Conservation (phyloP, 2,113 vertebrate genomes). For the Lasiurus cinereus region DNA sequence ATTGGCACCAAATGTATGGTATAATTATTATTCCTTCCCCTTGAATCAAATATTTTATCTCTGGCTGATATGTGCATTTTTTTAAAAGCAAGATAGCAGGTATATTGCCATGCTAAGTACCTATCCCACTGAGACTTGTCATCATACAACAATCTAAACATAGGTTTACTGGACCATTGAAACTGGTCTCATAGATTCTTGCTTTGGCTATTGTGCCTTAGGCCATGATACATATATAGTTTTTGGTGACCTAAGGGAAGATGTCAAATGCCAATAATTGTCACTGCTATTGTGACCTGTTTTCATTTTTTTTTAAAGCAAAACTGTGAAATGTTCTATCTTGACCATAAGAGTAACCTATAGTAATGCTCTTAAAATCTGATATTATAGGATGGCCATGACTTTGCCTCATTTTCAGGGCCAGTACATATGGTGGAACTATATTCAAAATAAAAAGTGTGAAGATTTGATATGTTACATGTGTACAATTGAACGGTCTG, state of each 20-base stretch:
- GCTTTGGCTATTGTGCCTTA: conserved; percentile 54
- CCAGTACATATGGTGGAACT: background rate
- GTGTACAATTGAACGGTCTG: background rate
- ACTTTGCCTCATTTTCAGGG: conserved; percentile 23
- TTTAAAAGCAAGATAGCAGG: background rate
- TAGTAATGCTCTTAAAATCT: conserved; percentile 25
- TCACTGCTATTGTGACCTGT: conserved; percentile 41
- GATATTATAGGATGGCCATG: background rate
- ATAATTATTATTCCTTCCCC: background rate
- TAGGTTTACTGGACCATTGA: background rate
- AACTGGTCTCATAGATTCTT: conserved; percentile 1
- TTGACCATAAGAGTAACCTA: conserved; percentile 47
- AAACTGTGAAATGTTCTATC: conserved; percentile 37
- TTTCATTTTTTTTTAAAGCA: conserved; percentile 69
- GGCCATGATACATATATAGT: conserved; percentile 59
- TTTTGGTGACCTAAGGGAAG: conserved; percentile 70
- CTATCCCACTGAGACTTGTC: background rate
- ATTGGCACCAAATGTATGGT: background rate
- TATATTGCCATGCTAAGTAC: accelerated
- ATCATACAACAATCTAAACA: conserved; percentile 48
- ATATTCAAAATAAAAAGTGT: background rate
- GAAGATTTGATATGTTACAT: background rate
- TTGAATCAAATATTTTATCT: conserved; percentile 34
- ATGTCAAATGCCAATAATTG: conserved; percentile 46
- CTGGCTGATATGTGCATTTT: background rate